Base-by-base conservation (phyloP, 2,888 invertebrate species). In the Watsonalla binaria region DNA sequence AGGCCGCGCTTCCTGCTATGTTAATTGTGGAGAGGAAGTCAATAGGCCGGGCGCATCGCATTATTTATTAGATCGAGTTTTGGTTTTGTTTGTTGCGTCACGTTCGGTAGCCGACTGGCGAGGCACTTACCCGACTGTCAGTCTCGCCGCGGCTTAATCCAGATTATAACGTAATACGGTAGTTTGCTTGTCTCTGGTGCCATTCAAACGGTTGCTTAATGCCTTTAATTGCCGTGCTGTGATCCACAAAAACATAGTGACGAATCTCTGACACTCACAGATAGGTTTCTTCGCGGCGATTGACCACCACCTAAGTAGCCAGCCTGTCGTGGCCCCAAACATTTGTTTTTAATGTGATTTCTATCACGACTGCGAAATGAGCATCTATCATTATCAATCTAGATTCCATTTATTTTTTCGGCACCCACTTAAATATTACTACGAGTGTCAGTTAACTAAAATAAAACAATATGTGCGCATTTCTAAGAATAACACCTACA, bases 141-240 rank as follows among this genome's bases (percentile, higher is more conserved):
- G 80, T 86, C 82, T 68, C 66, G 60, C 61, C 58, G 77, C 61
- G 73, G 82, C 80, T 87, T 84, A 86, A 74, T 73, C 73, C 80
- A 81, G 86, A 87, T 89, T 87, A 89, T 76, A 88, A 88, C 89
- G 89, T 90, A 90, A 88, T 81, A 88, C 90, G 83, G 90, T 89
- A 90, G 90, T 89, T 77, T 79, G 78, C 74, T 74, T 76, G 80
- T 79, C 78, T 76, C 79, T 76, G 74, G 73, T 80, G 80, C 80
- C 81, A 76, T 81, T 85, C 81, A 77, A 77, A 66, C 67, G 72
- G 67, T 84, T 84, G 78, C 85, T 80, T 81, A 85, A 85, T 78
- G 75, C 73, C 72, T 79, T 86, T 86, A 85, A 87, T 86, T 86
- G 78, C 76, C 71, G 59, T 72, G 64, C 63, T 66, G 59, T 65